phyloP scores from a whole-genome alignment of 2,113 vertebrate species.

The Dendropsophus ebraccatus region DNA sequence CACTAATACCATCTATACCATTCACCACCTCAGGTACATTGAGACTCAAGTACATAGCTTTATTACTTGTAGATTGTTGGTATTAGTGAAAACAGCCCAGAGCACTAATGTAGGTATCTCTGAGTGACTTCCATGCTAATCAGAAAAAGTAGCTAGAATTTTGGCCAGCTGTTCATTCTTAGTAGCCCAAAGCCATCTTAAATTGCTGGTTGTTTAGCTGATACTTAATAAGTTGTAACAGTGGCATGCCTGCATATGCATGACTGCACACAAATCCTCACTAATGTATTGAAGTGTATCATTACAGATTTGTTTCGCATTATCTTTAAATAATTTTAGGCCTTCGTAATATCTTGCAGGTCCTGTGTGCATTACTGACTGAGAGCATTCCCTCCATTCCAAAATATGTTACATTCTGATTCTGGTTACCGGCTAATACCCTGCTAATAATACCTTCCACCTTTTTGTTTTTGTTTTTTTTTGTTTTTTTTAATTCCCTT shows the following conservation, averaged over 20 bases:
- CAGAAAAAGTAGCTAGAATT: constrained; percentile 20
- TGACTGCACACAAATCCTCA: neutral
- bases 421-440: neutral
- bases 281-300: neutral
- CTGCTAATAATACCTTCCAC: too few species aligned
- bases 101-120: neutral
- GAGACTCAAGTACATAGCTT: neutral
- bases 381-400: neutral
- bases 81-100: constrained; percentile 2
- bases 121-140: constrained; percentile 41
- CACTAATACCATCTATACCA: neutral
- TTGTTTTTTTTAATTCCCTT: too few species aligned
- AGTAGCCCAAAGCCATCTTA: constrained; percentile 10
- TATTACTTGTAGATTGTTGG: neutral
- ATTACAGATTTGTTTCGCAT: neutral
- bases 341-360: neutral
- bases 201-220: neutral
- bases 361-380: neutral
- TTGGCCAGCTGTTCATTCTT: constrained; percentile 34
- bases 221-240: constrained; percentile 28
- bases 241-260: neutral
- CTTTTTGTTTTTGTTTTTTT: too few species aligned
- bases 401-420: neutral
- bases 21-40: neutral
- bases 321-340: constrained; percentile 48